These are phyloP conservation scores for Bombus breviceps DNA, from an alignment of 1,140 invertebrate genomes.

Conservation along the genomic window DNA sequence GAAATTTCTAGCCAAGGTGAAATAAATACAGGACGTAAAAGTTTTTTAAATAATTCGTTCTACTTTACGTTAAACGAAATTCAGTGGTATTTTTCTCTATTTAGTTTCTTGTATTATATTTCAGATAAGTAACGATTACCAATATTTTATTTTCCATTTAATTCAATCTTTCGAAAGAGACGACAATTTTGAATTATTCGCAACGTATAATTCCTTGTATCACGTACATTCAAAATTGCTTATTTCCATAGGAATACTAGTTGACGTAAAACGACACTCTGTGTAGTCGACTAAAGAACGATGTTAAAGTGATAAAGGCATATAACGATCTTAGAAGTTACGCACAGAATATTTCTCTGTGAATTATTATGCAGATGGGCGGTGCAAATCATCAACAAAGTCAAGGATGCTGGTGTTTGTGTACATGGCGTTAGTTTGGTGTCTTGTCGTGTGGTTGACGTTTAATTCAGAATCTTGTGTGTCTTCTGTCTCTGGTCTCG, in stretches of 20 bases:
- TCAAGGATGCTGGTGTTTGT: constrained; percentile 37
- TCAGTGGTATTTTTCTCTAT: too few species aligned
- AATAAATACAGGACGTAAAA: too few species aligned
- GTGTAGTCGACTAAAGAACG: not conserved
- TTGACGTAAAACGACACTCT: too few species aligned
- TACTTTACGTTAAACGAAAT: too few species aligned
- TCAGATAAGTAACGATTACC: too few species aligned
- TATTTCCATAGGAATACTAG: too few species aligned
- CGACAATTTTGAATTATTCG: not conserved
- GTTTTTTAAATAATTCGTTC: too few species aligned
- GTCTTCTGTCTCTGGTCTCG: constrained; percentile 28
- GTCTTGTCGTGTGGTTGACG: constrained; percentile 69
- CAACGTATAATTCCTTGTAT: too few species aligned
- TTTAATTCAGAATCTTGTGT: constrained; percentile 68
- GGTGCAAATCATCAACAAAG: constrained; percentile 54
- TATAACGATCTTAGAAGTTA: not conserved
- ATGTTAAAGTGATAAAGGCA: not conserved
- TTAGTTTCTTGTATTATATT: too few species aligned
- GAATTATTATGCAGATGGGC: constrained; percentile 46
- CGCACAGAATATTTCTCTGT: constrained; percentile 31
- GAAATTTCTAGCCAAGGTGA: too few species aligned
- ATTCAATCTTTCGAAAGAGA: not conserved
- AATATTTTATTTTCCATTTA: too few species aligned
- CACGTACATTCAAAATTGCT: too few species aligned
- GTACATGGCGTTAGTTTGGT: constrained; percentile 59